These are phyloP conservation scores for Drosophila pseudotalamancana DNA, from an alignment of 2,888 invertebrate genomes.

Conservation along the genomic window DNA sequence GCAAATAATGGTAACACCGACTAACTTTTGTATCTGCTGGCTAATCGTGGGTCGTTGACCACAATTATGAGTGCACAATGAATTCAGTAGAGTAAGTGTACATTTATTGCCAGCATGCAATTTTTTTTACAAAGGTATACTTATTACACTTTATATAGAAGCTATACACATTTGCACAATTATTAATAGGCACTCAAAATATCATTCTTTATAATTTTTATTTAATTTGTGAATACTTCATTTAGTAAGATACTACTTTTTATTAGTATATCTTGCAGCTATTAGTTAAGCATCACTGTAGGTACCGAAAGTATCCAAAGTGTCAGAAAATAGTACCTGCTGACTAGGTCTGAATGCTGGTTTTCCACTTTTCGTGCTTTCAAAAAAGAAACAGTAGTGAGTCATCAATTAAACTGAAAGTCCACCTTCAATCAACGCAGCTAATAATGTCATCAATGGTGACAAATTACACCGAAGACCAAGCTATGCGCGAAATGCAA, in stretches of 20 bases:
- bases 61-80: slow-evolving; percentile 25
- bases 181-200: not conserved
- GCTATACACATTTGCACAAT: not conserved
- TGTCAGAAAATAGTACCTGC: no score
- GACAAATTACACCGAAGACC: slow-evolving; percentile 47
- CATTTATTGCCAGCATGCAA: no score
- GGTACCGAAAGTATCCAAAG: no score
- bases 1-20: slow-evolving; percentile 22
- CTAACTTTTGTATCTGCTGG: slow-evolving; percentile 28
- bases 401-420: slow-evolving; percentile 1
- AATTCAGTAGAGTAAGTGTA: slow-evolving; percentile 51
- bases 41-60: slow-evolving; percentile 55
- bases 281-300: no score
- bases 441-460: slow-evolving; percentile 62
- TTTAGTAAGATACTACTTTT: no score
- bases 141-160: not conserved
- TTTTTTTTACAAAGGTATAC: no score
- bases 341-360: no score
- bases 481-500: slow-evolving; percentile 53
- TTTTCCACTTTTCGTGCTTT: no score
- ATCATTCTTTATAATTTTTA: no score
- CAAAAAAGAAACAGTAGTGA: no score
- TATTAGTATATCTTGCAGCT: no score
- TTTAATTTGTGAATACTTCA: no score
- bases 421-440: slow-evolving; percentile 4